Evolutionary conservation across 53 echinoderm and acorn worm genomes (phyloP).

Genomic region (Stichopus horrens): DNA sequence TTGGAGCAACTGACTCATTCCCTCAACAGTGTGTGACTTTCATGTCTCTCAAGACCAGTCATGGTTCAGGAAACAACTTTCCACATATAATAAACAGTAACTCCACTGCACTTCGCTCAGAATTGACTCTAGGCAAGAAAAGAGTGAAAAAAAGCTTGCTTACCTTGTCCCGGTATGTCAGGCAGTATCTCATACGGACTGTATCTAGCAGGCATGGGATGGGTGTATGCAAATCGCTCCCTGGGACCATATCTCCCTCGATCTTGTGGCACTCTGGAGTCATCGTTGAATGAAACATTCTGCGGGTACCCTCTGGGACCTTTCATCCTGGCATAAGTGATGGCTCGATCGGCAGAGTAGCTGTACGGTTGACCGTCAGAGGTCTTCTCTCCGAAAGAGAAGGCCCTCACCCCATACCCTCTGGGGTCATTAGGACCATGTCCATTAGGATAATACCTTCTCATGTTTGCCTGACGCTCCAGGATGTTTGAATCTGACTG

Average conservation of each 20-base stretch:
- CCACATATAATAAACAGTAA: no score
- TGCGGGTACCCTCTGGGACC: constrained; percentile 29
- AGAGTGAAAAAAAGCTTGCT: constrained; percentile 9
- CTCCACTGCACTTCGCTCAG: no score
- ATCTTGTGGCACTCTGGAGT: constrained; percentile 12
- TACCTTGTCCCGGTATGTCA: constrained; percentile 63
- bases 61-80: no score
- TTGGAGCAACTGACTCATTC: no score
- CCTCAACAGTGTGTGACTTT: no score
- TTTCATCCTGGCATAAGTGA: constrained; percentile 72
- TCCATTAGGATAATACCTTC: constrained; percentile 35
- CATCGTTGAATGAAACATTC: neutral
- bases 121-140: no score
- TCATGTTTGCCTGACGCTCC: constrained; percentile 26
- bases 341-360: constrained; percentile 89
- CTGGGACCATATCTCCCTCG: constrained; percentile 51
- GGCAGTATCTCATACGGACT: constrained; percentile 81
- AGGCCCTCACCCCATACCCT: neutral
- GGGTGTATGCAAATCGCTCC: constrained; percentile 57
- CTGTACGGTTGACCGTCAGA: constrained; percentile 65
- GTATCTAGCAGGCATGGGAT: constrained; percentile 63
- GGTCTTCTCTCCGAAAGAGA: neutral
- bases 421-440: neutral
- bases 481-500: constrained; percentile 82
- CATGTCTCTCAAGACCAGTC: no score